Conservation (phyloP, 2,113 vertebrate genomes). For the Oceanites oceanicus region DNA sequence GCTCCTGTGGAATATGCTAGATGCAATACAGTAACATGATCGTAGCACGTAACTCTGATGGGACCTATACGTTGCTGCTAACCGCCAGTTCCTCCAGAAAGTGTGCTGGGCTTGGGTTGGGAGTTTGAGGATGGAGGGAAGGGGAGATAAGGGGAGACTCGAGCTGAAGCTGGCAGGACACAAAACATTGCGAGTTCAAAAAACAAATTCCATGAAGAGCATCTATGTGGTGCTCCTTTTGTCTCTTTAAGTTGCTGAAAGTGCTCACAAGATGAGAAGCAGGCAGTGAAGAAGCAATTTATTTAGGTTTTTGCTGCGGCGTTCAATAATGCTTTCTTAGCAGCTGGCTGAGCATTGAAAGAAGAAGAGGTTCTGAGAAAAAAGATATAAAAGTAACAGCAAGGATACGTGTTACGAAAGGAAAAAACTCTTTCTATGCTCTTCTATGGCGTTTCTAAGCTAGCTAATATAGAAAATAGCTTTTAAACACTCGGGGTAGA, state of each 20-base stretch:
- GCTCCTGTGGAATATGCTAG: not conserved
- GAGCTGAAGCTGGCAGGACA: not conserved
- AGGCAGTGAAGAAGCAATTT: not conserved
- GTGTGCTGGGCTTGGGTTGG: not conserved
- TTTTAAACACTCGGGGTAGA: not conserved
- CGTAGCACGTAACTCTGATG: fast-evolving
- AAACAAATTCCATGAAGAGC: not conserved
- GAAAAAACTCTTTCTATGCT: not conserved
- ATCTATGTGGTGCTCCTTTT: not conserved
- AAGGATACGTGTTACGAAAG: not conserved
- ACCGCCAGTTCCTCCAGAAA: not conserved
- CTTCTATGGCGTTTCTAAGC: not conserved
- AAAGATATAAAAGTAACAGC: not conserved
- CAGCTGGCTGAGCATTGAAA: not conserved
- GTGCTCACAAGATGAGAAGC: not conserved
- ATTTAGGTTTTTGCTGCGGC: not conserved
- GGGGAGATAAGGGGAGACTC: not conserved
- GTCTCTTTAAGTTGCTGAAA: not conserved
- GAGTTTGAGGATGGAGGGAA: not conserved
- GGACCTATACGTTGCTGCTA: not conserved
- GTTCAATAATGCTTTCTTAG: not conserved
- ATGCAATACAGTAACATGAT: fast-evolving
- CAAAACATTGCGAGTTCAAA: fast-evolving
- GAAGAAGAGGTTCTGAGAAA: not conserved
- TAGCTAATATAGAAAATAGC: not conserved